Evolutionary conservation across 2,113 vertebrate genomes (phyloP).

Genomic region (Aphyosemion australe): DNA sequence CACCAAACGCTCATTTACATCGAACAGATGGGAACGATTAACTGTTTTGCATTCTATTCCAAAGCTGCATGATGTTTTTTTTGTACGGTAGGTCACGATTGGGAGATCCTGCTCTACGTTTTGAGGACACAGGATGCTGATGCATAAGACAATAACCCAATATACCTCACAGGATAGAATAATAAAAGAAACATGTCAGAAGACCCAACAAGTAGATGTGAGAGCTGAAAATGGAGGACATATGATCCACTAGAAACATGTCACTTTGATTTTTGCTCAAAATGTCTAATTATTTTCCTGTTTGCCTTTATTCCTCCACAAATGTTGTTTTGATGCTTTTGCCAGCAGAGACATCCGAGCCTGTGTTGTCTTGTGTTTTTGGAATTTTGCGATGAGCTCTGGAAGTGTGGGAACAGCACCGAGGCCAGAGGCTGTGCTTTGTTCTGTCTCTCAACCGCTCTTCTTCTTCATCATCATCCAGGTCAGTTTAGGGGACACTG

Average conservation of each 20-base stretch:
- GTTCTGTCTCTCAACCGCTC: slow-evolving; percentile 41
- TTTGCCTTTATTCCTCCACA: slow-evolving; percentile 6
- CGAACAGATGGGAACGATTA: neutral
- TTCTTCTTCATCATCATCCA: slow-evolving; percentile 19
- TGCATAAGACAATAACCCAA: neutral
- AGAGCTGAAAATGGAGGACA: neutral
- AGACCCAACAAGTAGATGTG: slow-evolving; percentile 4
- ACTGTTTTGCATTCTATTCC: neutral
- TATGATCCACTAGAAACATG: neutral
- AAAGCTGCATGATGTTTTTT: neutral
- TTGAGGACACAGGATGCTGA: slow-evolving; percentile 39
- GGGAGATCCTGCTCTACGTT: neutral
- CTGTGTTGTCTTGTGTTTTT: slow-evolving; percentile 24
- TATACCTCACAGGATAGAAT: neutral
- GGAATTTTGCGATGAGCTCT: slow-evolving; percentile 29
- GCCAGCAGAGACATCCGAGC: slow-evolving; percentile 1
- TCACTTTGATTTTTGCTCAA: slow-evolving; percentile 8
- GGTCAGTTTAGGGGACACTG: slow-evolving; percentile 44
- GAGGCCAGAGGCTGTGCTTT: slow-evolving; percentile 58
- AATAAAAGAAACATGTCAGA: slow-evolving; percentile 5
- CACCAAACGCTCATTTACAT: neutral
- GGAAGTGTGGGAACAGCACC: slow-evolving; percentile 56
- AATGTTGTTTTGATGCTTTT: slow-evolving; percentile 27
- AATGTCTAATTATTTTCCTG: neutral
- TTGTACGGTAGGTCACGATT: slow-evolving; percentile 1